A percentile compares a stretch with the other conserved stretches of the same genome.
These are phyloP conservation scores for Lacerta bilineata DNA, from an alignment of 2,797 vertebrate genomes.

Conservation along the genomic window DNA sequence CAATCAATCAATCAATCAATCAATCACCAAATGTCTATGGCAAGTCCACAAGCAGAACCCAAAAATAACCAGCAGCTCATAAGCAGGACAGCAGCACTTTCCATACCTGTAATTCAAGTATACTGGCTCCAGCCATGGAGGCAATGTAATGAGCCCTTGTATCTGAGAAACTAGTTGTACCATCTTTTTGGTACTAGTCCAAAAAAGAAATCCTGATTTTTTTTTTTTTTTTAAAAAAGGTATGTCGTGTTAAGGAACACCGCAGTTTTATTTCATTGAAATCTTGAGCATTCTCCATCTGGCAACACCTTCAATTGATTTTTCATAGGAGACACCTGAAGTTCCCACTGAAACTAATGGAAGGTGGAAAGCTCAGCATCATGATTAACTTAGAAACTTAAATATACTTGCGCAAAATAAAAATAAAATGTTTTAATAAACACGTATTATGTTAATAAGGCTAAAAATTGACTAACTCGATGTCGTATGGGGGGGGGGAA, in stretches of 20 bases:
- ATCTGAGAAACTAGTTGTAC: too few species aligned
- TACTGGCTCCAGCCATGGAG: too few species aligned
- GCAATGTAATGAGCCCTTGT: neutral
- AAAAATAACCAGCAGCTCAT: too few species aligned
- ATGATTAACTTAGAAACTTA: constrained; percentile 20
- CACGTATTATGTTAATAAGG: too few species aligned
- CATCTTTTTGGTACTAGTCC: neutral
- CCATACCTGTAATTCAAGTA: too few species aligned
- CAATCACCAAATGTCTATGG: too few species aligned
- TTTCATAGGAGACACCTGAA: constrained; percentile 21
- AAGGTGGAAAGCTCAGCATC: neutral
- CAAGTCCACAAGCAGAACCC: too few species aligned
- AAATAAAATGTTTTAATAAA: neutral
- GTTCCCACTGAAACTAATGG: neutral
- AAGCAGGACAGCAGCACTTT: too few species aligned
- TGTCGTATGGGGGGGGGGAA: neutral
- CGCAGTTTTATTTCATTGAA: neutral
- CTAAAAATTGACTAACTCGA: too few species aligned
- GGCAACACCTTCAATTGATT: neutral
- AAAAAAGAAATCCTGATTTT: neutral
- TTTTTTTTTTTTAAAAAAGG: too few species aligned
- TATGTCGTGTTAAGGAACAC: neutral
- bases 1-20: too few species aligned
- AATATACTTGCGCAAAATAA: constrained; percentile 1
- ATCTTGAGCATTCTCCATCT: neutral